Evolutionary conservation across 2,888 invertebrate genomes (phyloP), one percentile per base, ranked within the genome.

Genomic region (Antitype chi): DNA sequence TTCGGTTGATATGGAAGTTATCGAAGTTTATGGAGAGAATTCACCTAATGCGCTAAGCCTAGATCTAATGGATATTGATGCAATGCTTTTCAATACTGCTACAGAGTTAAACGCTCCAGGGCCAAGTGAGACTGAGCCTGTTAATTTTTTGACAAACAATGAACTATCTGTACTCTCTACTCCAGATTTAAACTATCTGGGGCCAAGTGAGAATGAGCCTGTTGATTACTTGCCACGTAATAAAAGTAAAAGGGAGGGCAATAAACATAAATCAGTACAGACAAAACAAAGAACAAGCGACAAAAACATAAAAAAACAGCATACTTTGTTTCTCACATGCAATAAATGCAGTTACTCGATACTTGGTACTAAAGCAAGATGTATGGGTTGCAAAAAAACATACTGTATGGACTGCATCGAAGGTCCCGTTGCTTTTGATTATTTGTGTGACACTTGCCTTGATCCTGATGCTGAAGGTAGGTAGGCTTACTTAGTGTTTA

Each of bases 381-480:
- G 38, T 63, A 62, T 62, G 62, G 20, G 62, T 62, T 38, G 62
- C 62, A 62, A 62, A 62, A 38, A 23, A 62, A 62, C 23, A 62
- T 62, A 38, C 38, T 62, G 62, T 62, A 38, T 11, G 62, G 62
- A 62, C 23, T 62, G 62, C 62, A 62, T 62, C 23, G 38, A 38
- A 62, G 62, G 32, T 62, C 62, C 62, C 23, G 38, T 62, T 38
- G 32, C 32, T 62, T 62, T 62, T 32, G 62, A 62, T 62, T 62
- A 62, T 62, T 62, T 62, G 11, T 62, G 62, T 52, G 74, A 74
- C 81, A 68, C 78, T 81, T n/a, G 81, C 66, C 49, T 62, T 62
- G 32, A 32, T 62, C 62, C 62, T 62, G 62, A 62, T 62, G 62
- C 20, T 62, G 62, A 57, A 23, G n/a, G 55, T 55, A 53, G 53